Percentiles rank a stretch among this genome's conserved stretches.
Conservation (phyloP, 2,888 invertebrate genomes). For the Troilus luridus region DNA sequence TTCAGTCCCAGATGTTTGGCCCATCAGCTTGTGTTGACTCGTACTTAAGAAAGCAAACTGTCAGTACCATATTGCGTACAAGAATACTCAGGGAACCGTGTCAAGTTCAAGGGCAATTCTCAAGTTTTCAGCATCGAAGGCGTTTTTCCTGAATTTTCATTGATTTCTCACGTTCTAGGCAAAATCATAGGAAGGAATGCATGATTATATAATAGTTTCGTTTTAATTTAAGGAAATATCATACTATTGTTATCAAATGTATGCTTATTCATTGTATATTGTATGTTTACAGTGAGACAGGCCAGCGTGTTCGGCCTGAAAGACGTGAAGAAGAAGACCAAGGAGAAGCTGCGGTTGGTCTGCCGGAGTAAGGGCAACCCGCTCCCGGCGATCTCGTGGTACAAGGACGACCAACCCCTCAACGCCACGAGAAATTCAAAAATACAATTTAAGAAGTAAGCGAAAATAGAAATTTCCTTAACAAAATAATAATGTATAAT, state of each 20-base stretch:
- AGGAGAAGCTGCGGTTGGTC: slow-evolving; percentile 74
- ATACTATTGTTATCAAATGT: neutral
- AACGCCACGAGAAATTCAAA: slow-evolving; percentile 74
- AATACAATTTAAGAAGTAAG: slow-evolving; percentile 77
- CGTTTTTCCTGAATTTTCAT: neutral
- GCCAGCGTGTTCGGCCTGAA: slow-evolving; percentile 66
- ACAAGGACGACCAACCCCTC: slow-evolving; percentile 79
- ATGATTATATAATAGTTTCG: neutral
- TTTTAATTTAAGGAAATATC: neutral
- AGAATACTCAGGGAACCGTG: neutral
- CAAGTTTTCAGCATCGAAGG: neutral
- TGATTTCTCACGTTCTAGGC: neutral
- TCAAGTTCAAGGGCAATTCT: neutral
- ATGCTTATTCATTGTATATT: neutral
- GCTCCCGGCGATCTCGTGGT: slow-evolving; percentile 87
- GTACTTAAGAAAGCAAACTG: neutral
- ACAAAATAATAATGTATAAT: neutral
- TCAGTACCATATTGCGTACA: neutral
- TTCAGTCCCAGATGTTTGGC: neutral
- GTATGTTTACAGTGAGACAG: slow-evolving; percentile 65
- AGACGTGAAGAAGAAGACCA: slow-evolving; percentile 65
- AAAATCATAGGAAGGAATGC: neutral
- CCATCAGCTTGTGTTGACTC: neutral
- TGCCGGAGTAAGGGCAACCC: slow-evolving; percentile 85
- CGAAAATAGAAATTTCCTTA: slow-evolving; percentile 55